Evolutionary conservation across 2,797 vertebrate species (phyloP), one percentile per base, ranked within the genome.

Genomic region (Sebastes aleutianus): DNA sequence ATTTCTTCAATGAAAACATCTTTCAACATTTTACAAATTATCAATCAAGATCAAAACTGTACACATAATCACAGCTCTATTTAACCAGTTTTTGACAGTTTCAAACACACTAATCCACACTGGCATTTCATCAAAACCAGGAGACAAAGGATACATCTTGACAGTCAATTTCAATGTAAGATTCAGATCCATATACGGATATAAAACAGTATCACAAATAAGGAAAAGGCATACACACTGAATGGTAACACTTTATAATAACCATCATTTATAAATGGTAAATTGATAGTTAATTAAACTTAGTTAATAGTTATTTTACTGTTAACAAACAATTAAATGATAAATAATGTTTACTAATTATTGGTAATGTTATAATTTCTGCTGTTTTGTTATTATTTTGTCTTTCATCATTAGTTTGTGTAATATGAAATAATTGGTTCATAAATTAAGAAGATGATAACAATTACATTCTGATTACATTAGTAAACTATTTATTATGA

Each of bases 141-240:
- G 13, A 61, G 53, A 6, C 24, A 76, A 82, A 58, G 8, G n/a
- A 47, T n/a, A 24, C 16, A 76, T 53, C 53, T 71, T 50, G 36
- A 82, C 66, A 74, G 50, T 27, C 26, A 56, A 86, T 85, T 80
- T 84, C 47, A 86, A n/a, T 29, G 14, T 12, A 58, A 56, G 70
- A 87, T 83, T 87, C 6, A 80, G 86, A 87, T 74, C 22, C 11
- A 57, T 39, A 63, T 39, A 32, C 43, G 61, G 75, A 89, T 87
- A 89, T 66, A 92, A 91, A 93, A 90, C 36, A 80, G 22, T 56
- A 78, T 79, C 43, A 88, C 84, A 83, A 86, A 83, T 68, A 78
- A 85, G 14, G 34, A 72, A 85, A 76, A 70, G 10, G 5, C 31
- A 82, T 16, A 85, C 26, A 84, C 53, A 81, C 62, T 58, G 9